Base-by-base conservation (phyloP, 2,888 invertebrate species). In the Galerucella pusilla region DNA sequence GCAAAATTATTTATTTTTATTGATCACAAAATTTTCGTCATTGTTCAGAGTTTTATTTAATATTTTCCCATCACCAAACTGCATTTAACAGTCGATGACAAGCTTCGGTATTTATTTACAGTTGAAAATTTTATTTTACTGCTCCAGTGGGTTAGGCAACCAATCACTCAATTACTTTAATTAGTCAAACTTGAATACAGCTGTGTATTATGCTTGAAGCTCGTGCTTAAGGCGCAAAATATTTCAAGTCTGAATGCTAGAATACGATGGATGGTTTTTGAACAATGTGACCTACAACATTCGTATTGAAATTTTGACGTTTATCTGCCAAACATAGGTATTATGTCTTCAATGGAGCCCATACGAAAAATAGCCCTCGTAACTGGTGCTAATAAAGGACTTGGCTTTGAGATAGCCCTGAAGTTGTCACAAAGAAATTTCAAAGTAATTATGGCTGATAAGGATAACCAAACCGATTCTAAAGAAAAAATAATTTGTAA, bases 361-460 rank as follows among this genome's bases (percentile, higher is more conserved):
- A 12, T 60, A 7, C 68, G 52, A 71, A 79, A 77, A 75, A 73
- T 73, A 65, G 78, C 72, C 0, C 67, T 80, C 16, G 67, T 80
- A 52, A 80, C 80, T 5, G 80, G 80, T 6, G 74, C 78, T 12
- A 78, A 77, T 35, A 76, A 81, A 80, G 88, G 88, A 9, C 86
- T 88, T 67, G 88, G 88, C 14, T 86, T 83, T 74, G 84, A 86
- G 77, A 86, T 86, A 11, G 87, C 87, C 0, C 68, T 83, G 11
- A 85, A 85, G 66, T 78, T 89, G 49, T 89, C 90, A 11, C 78
- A 77, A 14, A 85, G 89, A 66, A 89, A 88, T 14, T 90, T 88
- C 14, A 86, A 85, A 73, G 87, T 91, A 9, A 89, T 90, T 59
- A 84, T 91, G 74, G 90, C 89, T 0, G 87, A 89, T 78, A 78